Evolutionary conservation across 2,797 vertebrate genomes (phyloP).

Genomic region (Tenualosa thibaudeaui): DNA sequence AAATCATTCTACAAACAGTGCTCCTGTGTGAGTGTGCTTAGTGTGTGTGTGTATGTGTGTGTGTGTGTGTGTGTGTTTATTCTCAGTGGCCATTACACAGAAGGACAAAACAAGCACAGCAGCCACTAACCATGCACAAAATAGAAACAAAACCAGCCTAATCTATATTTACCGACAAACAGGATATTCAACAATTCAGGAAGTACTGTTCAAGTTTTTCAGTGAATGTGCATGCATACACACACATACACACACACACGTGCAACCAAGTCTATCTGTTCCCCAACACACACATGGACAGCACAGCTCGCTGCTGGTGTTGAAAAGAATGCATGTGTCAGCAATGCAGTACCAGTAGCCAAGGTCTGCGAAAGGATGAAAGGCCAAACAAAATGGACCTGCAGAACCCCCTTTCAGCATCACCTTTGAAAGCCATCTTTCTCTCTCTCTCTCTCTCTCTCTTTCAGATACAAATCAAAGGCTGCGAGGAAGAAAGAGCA

Average conservation of each 20-base stretch:
- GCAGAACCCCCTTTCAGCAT: background rate
- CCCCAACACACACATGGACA: conserved; percentile 3
- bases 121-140: conserved; percentile 37
- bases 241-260: background rate
- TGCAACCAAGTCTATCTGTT: background rate
- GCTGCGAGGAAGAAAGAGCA: background rate
- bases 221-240: background rate
- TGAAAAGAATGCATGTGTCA: conserved; percentile 29
- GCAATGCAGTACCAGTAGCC: background rate
- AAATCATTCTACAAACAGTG: conserved; percentile 27
- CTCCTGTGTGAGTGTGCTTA: conserved; percentile 24
- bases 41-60: conserved; percentile 33
- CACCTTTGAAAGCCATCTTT: background rate
- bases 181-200: background rate
- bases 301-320: conserved; percentile 21
- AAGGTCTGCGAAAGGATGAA: background rate
- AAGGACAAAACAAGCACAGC: conserved; percentile 31
- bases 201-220: background rate
- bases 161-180: conserved; percentile 1
- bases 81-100: background rate
- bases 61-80: conserved; percentile 6
- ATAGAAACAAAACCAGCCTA: background rate
- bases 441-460: background rate
- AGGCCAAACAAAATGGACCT: background rate
- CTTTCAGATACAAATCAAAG: background rate